phyloP scores from a whole-genome alignment of 2,797 vertebrate species.

The Danio albolineatus region DNA sequence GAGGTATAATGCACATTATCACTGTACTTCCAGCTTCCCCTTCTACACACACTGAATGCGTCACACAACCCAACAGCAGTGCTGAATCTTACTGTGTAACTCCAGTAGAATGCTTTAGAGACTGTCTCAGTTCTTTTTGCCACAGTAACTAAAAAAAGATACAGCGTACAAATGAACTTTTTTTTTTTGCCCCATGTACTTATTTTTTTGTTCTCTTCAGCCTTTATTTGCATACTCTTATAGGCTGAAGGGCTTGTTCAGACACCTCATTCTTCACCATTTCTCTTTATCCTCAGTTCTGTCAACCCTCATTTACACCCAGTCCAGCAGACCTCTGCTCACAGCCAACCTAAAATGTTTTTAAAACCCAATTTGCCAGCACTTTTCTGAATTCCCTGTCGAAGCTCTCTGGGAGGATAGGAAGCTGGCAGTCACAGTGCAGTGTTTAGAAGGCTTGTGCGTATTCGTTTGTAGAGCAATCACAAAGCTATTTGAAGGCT shows the following conservation, averaged over 20 bases:
- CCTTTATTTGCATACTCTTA: constrained; percentile 33
- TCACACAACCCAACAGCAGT: constrained; percentile 2
- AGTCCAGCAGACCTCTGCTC: constrained; percentile 33
- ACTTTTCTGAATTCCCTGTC: constrained; percentile 45
- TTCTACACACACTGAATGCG: not conserved
- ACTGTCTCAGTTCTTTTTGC: constrained; percentile 4
- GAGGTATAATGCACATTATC: constrained; percentile 41
- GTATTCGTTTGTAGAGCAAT: constrained; percentile 36
- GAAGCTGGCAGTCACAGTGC: constrained; percentile 39
- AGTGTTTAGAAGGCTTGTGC: constrained; percentile 42
- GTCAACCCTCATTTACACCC: constrained; percentile 57
- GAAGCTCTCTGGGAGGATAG: constrained; percentile 37
- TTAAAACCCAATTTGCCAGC: constrained; percentile 53
- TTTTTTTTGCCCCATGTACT: not conserved
- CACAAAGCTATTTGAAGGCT: constrained; percentile 47
- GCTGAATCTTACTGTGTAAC: not conserved
- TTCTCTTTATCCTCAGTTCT: constrained; percentile 57
- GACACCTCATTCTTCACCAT: constrained; percentile 47
- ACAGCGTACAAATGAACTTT: constrained; percentile 17
- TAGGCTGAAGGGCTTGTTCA: constrained; percentile 45
- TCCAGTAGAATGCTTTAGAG: constrained; percentile 8
- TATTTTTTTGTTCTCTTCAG: constrained; percentile 8
- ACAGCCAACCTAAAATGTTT: constrained; percentile 36
- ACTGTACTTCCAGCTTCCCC: constrained; percentile 9
- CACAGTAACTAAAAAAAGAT: not conserved